phyloP scores from a whole-genome alignment of 2,113 vertebrate species.

The Microtus richardsoni region DNA sequence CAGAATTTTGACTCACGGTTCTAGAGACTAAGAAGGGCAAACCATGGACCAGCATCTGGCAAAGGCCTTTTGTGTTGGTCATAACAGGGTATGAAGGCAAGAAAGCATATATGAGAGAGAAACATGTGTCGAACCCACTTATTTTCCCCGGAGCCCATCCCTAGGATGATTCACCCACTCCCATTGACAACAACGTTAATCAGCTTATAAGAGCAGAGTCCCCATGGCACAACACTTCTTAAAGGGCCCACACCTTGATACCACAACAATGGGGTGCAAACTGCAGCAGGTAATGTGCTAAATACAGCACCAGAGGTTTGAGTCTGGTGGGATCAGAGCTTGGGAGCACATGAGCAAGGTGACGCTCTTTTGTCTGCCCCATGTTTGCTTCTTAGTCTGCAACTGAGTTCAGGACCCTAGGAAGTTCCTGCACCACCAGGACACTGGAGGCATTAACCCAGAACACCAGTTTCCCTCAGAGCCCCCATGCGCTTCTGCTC shows the following conservation, averaged over 20 bases:
- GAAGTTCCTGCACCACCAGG: background rate
- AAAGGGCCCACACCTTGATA: background rate
- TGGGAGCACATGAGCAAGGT: background rate
- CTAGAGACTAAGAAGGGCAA: background rate
- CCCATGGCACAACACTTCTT: background rate
- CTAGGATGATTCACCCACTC: background rate
- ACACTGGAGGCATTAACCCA: background rate
- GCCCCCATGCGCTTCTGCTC: fast-evolving
- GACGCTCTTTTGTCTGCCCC: too few species aligned
- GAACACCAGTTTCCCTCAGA: too few species aligned
- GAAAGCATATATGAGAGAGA: background rate
- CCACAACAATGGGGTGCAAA: background rate
- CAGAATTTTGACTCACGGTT: background rate
- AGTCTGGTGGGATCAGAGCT: fast-evolving
- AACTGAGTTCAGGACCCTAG: background rate
- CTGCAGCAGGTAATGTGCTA: background rate
- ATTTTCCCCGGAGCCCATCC: background rate
- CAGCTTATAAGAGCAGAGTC: background rate
- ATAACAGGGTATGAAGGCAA: background rate
- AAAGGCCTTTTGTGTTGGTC: background rate
- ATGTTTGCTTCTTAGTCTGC: background rate
- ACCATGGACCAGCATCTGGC: background rate
- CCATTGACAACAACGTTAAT: background rate
- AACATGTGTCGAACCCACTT: background rate
- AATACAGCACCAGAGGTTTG: fast-evolving